These are phyloP conservation scores for Drosophila varians DNA, from an alignment of 1,140 invertebrate species.

Conservation along the genomic window DNA sequence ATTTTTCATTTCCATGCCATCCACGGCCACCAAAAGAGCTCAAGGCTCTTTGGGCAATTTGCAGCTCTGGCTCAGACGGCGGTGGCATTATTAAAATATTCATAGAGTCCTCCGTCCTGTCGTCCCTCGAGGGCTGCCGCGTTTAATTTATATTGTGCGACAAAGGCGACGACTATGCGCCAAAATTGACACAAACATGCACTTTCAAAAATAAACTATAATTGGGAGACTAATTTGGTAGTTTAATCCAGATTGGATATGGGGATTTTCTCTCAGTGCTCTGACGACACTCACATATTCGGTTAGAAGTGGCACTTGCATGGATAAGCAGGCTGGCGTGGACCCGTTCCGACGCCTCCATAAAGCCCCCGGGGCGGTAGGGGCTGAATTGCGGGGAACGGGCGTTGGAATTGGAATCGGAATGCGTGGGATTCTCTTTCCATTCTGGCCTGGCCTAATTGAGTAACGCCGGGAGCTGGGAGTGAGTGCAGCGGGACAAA, in stretches of 20 bases:
- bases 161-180: slow-evolving; percentile 62
- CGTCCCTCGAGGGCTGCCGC: slow-evolving; percentile 31
- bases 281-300: not conserved
- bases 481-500: not conserved
- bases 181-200: slow-evolving; percentile 41
- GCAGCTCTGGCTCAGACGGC: slow-evolving; percentile 33
- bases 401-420: slow-evolving; percentile 28
- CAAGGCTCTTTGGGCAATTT: slow-evolving; percentile 68
- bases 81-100: slow-evolving; percentile 74
- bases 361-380: not conserved
- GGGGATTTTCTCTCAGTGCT: slow-evolving; percentile 19
- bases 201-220: slow-evolving; percentile 3
- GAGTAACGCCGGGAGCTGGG: slow-evolving; percentile 24
- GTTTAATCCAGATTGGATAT: not conserved
- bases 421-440: slow-evolving; percentile 44
- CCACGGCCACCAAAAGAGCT: slow-evolving; percentile 50
- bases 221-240: too few relatives aligned
- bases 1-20: slow-evolving; percentile 36
- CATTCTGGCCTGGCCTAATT: slow-evolving; percentile 55
- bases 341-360: slow-evolving; percentile 41
- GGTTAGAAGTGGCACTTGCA: slow-evolving; percentile 19
- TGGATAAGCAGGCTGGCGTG: slow-evolving; percentile 18
- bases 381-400: slow-evolving; percentile 15
- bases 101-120: slow-evolving; percentile 41
- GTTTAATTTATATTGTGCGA: slow-evolving; percentile 77